Base-by-base conservation (phyloP, 2,888 invertebrate genomes). In the Patella depressa region DNA sequence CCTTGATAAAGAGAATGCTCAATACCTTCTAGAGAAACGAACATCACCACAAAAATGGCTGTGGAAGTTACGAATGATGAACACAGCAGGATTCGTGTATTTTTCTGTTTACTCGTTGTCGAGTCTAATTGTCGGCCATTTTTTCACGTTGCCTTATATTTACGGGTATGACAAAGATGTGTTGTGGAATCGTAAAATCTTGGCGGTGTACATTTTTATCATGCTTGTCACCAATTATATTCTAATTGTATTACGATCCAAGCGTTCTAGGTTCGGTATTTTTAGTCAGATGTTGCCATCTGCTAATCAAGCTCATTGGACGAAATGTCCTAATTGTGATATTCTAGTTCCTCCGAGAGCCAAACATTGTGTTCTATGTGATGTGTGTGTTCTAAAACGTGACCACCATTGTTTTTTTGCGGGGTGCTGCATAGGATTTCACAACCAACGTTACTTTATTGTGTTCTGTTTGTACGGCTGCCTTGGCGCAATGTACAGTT, bases 391-490 rank as follows among this genome's bases (percentile, higher is more conserved):
- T 14, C 81, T 92, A 17, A 90, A 92, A 17, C 89, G 91, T 72
- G 92, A 92, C 82, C 92, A 92, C 78, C 92, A 92, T 79, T 92
- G 92, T 81, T 92, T 91, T 74, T 88, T 92, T 78, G 85, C 88
- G 2, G 89, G 87, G 15, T 90, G 89, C 53, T 92, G 92, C 81
- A 89, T 92, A 0, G 92, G 92, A 0, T 88, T 92, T 73, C 90
- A 91, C 76, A 92, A 92, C 84, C 92, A 92, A 85, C 85, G 92
- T 34, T 92, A 91, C 81, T 92, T 92, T 82, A 89, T 92, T 55
- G 89, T 89, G 1, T 91, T 91, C 78, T 87, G 90, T 29, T 87
- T 92, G 74, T 87, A 89, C 74, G 83, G 85, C 0, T 78, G 81
- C 12, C 55, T 89, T 1, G 87, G 85, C 0, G 83, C 83, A 15